Base-by-base conservation (phyloP, 2,797 vertebrate species). In the Urophycis tenuis region DNA sequence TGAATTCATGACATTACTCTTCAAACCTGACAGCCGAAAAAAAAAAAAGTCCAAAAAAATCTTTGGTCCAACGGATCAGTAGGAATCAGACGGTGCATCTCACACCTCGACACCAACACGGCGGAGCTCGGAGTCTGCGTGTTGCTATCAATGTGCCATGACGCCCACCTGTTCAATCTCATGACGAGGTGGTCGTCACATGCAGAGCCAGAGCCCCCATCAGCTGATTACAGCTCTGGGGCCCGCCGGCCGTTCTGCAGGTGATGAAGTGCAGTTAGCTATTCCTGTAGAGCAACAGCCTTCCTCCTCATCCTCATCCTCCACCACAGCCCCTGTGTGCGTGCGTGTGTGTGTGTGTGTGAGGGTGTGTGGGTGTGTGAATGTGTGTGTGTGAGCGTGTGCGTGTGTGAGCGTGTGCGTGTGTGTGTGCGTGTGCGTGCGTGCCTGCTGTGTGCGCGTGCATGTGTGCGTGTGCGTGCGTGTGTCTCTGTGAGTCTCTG, bases 141-240 rank as follows among this genome's bases (percentile, higher is more conserved):
- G 77, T 84, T 67, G 82, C 87, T 79, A 85, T 73, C 25, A 74
- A 41, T 81, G 34, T 75, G 80, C 32, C 71, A 34, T 12, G 36
- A 64, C 34, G 72, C 76, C 73, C 71, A 76, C 77, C 74, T 82
- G 79, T 74, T 78, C 74, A 79, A 35, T 80, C 85, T 79, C 39
- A 80, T 77, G 75, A 74, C 75, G 88, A 85, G 81, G 74, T 74
- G 33, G 36, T 14, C 14, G 73, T 76, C 80, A 73, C 69, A 74
- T 72, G 74, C 75, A 77, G 77, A 74, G 60, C 69, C 49, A 75
- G 60, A 17, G 30, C 75, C 73, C 30, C 35, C 71, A 36, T 87
- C 79, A 83, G 77, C 77, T 77, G 80, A 86, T 84, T 81, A 81
- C 3, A 25, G 74, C 35, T 73, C 49, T 72, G 0, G 22, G 80